Evolutionary conservation across 92 coral and sea anemone genomes (phyloP), one percentile per base, ranked within the genome.

Genomic region (Desmophyllum pertusum): DNA sequence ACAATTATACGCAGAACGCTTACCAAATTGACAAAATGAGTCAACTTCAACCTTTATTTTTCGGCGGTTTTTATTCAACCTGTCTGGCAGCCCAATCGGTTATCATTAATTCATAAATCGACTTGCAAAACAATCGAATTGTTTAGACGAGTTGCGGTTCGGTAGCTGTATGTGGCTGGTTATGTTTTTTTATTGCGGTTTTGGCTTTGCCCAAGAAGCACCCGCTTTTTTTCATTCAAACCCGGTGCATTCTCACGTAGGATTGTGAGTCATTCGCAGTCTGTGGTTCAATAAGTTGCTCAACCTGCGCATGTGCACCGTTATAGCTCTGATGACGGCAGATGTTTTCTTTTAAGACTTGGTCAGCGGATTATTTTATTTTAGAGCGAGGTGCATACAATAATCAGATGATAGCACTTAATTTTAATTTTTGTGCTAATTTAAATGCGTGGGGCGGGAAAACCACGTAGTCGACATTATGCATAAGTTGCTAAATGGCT

Each of bases 401-500:
- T 55, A 57, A 41, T 35, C 39, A 41, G 18, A 35, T 79, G 63
- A 31, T 30, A 72, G 42, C 39, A 36, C 74, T n/a, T 33, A 41
- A 41, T n/a, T n/a, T n/a, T n/a, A n/a, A n/a, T n/a, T n/a, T n/a
- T n/a, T n/a, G 79, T 55, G 17, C 11, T 7, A 15, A 25, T 48
- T 10, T 31, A 8, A 35, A 29, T 55, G 79, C 71, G 45, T 53
- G 71, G 62, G 69, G 42, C 85, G 51, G 36, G 40, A 50, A 40
- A 82, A 55, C 43, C 85, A 59, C 59, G 35, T 57, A 82, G 36
- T 41, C 25, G 42, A 3, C 72, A 57, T 23, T 30, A 82, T 82
- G 86, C 55, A 19, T n/a, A 57, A 52, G 38, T 42, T 35, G 68
- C 51, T 36, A 41, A 23, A 45, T 35, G 42, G 51, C 42, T 37